Evolutionary conservation across 2,888 invertebrate species (phyloP), one percentile per base, ranked within the genome.

Genomic region (Hybos culiciformis): DNA sequence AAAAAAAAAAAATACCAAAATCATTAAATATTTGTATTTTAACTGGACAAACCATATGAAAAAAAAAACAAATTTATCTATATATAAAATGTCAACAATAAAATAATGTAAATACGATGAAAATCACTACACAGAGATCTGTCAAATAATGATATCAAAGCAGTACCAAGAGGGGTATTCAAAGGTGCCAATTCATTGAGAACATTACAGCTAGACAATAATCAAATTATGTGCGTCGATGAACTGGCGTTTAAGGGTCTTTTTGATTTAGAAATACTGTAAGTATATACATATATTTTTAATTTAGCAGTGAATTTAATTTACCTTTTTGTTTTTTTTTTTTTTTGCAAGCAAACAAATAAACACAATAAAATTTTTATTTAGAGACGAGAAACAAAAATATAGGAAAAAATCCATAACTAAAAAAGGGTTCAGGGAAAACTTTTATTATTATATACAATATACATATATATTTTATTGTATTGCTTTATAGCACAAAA

Each of bases 151-250:
- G 78, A 80, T 64, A 72, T 92, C 57, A 78, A 81, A 4, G 81
- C 83, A 32, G 77, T 91, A 55, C 83, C 85, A 41, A 75, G 80
- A 41, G 78, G 85, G 53, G 83, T 85, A 11, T 72, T 91, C 52
- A 71, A 83, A 54, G 90, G 90, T 18, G 74, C 85, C 20, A 73
- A 79, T 1, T 75, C 82, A 1, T 67, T 91, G 51, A 83, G 82
- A 68, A 84, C 83, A 58, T 69, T 91, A 70, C 85, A 91, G 63
- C 70, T 94, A 51, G 92, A 94, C 66, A 84, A 88, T 59, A 94
- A 94, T 67, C 80, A 81, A 58, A 73, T 94, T 50, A 84, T 83
- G 26, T 94, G 93, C 61, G 76, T 93, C 52, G 90, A 92, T 56
- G 88, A 88, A 54, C 78, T 80, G 50, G 83, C 88, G 1, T 69